phyloP scores from a whole-genome alignment of 64 coral and sea anemone species.

The Orbicella faveolata region DNA sequence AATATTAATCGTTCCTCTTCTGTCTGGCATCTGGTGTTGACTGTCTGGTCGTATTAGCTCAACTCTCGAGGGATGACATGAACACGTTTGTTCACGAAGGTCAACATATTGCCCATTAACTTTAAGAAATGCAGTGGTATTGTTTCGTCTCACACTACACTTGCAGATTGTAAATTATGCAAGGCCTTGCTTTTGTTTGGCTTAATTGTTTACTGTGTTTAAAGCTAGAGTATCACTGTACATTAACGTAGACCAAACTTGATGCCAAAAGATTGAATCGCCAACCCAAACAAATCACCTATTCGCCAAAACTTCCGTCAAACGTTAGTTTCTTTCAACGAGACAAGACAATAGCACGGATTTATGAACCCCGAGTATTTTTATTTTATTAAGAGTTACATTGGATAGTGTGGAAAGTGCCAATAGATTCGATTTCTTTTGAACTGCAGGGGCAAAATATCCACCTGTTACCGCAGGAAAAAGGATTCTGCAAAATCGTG shows the following conservation, averaged over 20 bases:
- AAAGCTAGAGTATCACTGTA: slow-evolving; percentile 12
- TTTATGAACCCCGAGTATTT: no score
- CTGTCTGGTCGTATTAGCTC: not conserved
- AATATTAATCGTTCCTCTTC: not conserved
- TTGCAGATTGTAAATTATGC: slow-evolving; percentile 21
- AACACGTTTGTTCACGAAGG: not conserved
- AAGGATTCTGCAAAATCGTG: not conserved
- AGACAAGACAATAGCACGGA: no score
- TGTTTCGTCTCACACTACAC: slow-evolving; percentile 24
- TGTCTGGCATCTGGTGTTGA: not conserved
- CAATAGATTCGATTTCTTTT: not conserved
- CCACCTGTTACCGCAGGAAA: slow-evolving; percentile 2
- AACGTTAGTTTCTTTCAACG: not conserved
- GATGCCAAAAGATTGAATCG: not conserved
- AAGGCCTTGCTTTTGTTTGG: slow-evolving; percentile 2
- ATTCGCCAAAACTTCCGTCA: not conserved
- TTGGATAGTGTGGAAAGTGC: not conserved
- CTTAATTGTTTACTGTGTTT: slow-evolving; percentile 14
- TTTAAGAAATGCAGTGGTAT: not conserved
- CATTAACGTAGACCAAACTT: not conserved
- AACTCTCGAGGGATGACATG: not conserved
- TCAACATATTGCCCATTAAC: slow-evolving; percentile 3
- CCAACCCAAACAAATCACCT: not conserved
- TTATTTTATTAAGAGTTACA: not conserved
- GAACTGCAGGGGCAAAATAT: not conserved